These are phyloP conservation scores for Schizaphis graminum DNA, from an alignment of 2,888 invertebrate species.

Conservation along the genomic window DNA sequence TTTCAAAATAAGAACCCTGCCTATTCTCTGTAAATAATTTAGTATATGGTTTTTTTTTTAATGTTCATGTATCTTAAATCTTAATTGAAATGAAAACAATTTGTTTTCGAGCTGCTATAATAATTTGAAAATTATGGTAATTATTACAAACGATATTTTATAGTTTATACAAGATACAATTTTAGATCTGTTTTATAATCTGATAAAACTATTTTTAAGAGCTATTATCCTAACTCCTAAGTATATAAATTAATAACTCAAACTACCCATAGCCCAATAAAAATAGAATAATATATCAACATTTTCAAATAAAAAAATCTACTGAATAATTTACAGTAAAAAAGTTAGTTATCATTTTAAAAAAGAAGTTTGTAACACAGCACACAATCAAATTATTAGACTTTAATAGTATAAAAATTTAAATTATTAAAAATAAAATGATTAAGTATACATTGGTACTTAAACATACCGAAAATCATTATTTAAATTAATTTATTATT, in stretches of 20 bases:
- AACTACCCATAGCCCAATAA: not conserved
- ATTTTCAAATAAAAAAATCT: not conserved
- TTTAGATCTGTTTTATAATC: not conserved
- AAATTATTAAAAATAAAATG: not conserved
- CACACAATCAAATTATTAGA: not conserved
- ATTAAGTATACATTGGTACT: not conserved
- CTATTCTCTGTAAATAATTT: not conserved
- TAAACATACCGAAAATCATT: not conserved
- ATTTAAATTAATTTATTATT: not conserved
- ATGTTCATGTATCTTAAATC: not conserved
- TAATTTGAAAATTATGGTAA: not conserved
- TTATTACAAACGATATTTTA: not conserved
- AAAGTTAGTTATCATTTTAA: not conserved
- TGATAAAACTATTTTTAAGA: not conserved
- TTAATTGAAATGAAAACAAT: not conserved
- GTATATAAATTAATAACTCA: no score
- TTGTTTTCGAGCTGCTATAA: not conserved
- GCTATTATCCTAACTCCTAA: not conserved
- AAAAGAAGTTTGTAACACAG: not conserved
- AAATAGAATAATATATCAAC: not conserved
- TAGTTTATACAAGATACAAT: not conserved
- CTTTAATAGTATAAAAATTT: no score
- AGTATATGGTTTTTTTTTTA: not conserved
- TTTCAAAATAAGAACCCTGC: not conserved
- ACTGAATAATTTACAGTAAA: not conserved